phyloP scores from a whole-genome alignment of 2,888 invertebrate species.

The Allolobophora icterica region DNA sequence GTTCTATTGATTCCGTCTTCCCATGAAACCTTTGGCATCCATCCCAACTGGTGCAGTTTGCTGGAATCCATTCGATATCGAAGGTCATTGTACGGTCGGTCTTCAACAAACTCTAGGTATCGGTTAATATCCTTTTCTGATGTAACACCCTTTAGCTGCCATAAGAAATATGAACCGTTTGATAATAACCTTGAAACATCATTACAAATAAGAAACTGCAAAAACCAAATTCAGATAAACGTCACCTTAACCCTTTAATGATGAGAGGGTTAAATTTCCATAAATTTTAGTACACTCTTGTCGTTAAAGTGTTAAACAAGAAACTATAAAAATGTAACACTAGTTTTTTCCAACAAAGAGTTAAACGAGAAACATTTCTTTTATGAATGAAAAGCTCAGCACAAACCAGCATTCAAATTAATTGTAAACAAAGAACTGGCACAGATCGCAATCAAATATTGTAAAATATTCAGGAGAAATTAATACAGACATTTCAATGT shows the following conservation, averaged over 20 bases:
- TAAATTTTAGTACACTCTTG: too few relatives aligned
- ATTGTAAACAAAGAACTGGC: too few relatives aligned
- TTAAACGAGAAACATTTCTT: too few relatives aligned
- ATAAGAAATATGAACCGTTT: background rate
- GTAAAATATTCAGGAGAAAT: too few relatives aligned
- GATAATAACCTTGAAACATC: background rate
- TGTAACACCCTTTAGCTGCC: conserved; percentile 41
- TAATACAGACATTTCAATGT: too few relatives aligned
- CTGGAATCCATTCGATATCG: conserved; percentile 52
- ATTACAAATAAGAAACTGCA: background rate
- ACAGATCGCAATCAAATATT: too few relatives aligned
- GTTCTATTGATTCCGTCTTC: conserved; percentile 52
- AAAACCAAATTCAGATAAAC: background rate
- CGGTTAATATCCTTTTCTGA: conserved; percentile 40
- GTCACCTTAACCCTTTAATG: background rate
- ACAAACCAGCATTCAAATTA: too few relatives aligned
- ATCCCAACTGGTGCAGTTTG: conserved; percentile 52
- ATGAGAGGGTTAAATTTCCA: too few relatives aligned
- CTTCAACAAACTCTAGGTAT: conserved; percentile 48
- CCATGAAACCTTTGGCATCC: conserved; percentile 50
- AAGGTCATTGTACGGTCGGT: conserved; percentile 52
- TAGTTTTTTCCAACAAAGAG: too few relatives aligned
- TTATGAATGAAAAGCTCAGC: too few relatives aligned
- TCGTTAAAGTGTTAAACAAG: too few relatives aligned
- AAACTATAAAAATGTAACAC: too few relatives aligned